Percentiles rank a stretch among this genome's conserved stretches.
Conservation (phyloP, 2,888 invertebrate species). For the Temnothorax rugatulus region DNA sequence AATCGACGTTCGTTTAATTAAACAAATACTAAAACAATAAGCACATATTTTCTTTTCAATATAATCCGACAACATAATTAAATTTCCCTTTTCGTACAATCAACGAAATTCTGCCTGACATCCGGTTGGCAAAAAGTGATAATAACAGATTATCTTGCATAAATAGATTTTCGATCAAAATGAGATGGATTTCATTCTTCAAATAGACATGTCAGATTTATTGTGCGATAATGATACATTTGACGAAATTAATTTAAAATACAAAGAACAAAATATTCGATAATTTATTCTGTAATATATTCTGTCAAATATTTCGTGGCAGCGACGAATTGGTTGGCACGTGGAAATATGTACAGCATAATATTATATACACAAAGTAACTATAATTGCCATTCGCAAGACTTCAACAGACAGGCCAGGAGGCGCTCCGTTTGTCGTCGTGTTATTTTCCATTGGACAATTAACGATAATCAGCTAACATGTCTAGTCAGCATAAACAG, state of each 20-base stretch:
- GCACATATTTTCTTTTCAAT: constrained; percentile 33
- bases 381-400: not conserved
- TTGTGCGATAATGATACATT: not conserved
- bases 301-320: constrained; percentile 3
- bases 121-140: not conserved
- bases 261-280: not conserved
- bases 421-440: not conserved
- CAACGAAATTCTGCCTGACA: constrained; percentile 58
- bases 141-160: constrained; percentile 10
- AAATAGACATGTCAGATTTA: constrained; percentile 26
- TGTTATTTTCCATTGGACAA: not conserved
- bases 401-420: not conserved
- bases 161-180: constrained; percentile 15
- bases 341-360: not conserved
- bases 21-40: not conserved
- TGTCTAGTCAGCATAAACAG: not conserved
- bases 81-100: constrained; percentile 72
- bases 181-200: not conserved
- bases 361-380: not conserved
- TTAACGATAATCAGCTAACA: not conserved
- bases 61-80: constrained; percentile 64
- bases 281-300: not conserved
- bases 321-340: not conserved
- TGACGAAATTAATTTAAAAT: constrained; percentile 14
- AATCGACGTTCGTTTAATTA: not conserved